A percentile compares a stretch with the other conserved stretches of the same genome.
phyloP scores from a whole-genome alignment of 2,888 invertebrate species.

The Chaetoderma sp. region DNA sequence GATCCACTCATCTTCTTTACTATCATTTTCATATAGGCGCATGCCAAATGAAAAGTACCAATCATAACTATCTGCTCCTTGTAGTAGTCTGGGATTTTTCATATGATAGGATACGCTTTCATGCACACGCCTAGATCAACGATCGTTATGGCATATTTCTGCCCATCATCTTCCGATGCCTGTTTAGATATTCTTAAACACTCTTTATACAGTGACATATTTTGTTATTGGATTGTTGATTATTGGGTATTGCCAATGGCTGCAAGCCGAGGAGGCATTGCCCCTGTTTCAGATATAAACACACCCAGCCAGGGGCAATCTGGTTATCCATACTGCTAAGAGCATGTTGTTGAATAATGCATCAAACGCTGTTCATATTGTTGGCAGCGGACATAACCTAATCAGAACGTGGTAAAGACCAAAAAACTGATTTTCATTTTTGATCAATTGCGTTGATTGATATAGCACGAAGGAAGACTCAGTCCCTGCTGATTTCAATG shows the following conservation, averaged over 20 bases:
- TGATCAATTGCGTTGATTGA: not conserved
- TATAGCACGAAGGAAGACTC: not conserved
- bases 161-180: conserved; percentile 7
- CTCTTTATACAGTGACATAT: conserved; percentile 6
- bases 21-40: too few species aligned
- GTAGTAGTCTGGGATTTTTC: too few species aligned
- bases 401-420: not conserved
- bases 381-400: not conserved
- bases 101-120: too few species aligned
- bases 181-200: conserved; percentile 7
- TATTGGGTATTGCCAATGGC: conserved; percentile 4
- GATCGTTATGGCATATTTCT: not conserved
- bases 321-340: not conserved
- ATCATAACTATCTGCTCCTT: too few species aligned
- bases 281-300: too few species aligned
- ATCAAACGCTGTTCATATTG: not conserved
- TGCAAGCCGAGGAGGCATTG: not conserved
- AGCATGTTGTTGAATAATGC: not conserved
- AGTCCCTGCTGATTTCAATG: not conserved
- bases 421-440: not conserved
- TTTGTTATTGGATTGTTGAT: conserved; percentile 22
- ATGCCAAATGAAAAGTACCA: too few species aligned
- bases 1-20: too few species aligned
- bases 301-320: not conserved
- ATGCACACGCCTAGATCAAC: not conserved